Base-by-base conservation (phyloP, 2,888 invertebrate species). In the Agrochola litura region DNA sequence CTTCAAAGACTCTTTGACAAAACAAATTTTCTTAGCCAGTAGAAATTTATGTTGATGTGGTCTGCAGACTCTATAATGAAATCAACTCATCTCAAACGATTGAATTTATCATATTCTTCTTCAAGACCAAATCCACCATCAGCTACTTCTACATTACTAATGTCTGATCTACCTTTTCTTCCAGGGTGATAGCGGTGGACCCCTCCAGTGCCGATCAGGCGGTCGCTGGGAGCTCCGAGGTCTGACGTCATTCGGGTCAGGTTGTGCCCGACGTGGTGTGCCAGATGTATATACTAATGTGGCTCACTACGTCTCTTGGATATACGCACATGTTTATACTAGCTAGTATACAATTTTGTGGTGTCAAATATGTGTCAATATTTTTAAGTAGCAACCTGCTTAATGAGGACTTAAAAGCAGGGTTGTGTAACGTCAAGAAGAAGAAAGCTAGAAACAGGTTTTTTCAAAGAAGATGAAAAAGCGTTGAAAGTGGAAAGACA, bases 101-200 rank as follows among this genome's bases (percentile, higher is more conserved):
- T 14, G 30, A 30, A 67, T 9, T 25, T 30, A 16, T 67, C 5
- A 9, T n/a, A 9, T 5, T 67, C 22, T 14, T 30, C 30, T 60
- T 6, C n/a, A 16, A 58, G n/a, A 37, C 0, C 5, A 37, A 60
- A 68, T 37, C 60, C 4, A 60, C 10, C 16, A 16, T 60, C n/a
- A 68, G 37, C n/a, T 30, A 14, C 14, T 25, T 25, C 63, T 41
- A 41, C 22, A 12, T 3, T 30, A 16, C 54, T 30, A 37, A 64
- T 64, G 12, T 46, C 46, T 12, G 5, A 16, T 56, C 0, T 4
- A 5, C 25, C 56, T 65, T 52, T 52, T 10, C 22, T 92, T 93
- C 6, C 95, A 99, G 98, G 99, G 99, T 6, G 99, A 99, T 94
- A 99, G 98, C 6, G 99, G 99, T 0, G 99, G 99, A 0, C 99